A percentile compares a stretch with the other conserved stretches of the same genome.
Evolutionary conservation across 2,888 invertebrate species (phyloP).

Genomic region (Argyresthia goedartella): DNA sequence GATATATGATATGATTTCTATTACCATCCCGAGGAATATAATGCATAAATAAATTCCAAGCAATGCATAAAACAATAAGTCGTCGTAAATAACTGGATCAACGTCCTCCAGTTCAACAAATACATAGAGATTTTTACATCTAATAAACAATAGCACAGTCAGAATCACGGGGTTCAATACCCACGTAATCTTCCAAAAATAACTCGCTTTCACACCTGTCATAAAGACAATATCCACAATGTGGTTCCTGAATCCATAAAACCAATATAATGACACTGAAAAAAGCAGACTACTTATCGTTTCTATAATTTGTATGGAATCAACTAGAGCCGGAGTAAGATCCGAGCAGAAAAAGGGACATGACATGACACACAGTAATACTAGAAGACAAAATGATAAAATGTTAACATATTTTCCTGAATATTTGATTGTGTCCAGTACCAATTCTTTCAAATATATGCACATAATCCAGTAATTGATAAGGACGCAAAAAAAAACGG

Average conservation of each 20-base stretch:
- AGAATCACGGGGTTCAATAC: constrained; percentile 38
- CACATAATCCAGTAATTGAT: constrained; percentile 39
- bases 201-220: constrained; percentile 54
- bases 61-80: constrained; percentile 24
- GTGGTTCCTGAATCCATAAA: constrained; percentile 47
- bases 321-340: constrained; percentile 31
- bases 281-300: constrained; percentile 35
- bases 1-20: constrained; percentile 25
- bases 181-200: constrained; percentile 48
- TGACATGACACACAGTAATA: background rate
- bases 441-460: constrained; percentile 31
- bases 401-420: background rate
- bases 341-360: constrained; percentile 37
- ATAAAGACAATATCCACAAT: constrained; percentile 55
- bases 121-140: no score
- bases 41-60: constrained; percentile 29
- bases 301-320: constrained; percentile 40
- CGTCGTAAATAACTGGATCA: background rate
- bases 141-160: background rate
- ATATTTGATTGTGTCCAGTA: constrained; percentile 14
- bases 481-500: constrained; percentile 33
- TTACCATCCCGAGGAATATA: constrained; percentile 25
- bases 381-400: background rate
- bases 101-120: background rate
- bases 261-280: constrained; percentile 49